Conservation (phyloP, 1,140 invertebrate genomes). For the Alviniconcha marisindica region DNA sequence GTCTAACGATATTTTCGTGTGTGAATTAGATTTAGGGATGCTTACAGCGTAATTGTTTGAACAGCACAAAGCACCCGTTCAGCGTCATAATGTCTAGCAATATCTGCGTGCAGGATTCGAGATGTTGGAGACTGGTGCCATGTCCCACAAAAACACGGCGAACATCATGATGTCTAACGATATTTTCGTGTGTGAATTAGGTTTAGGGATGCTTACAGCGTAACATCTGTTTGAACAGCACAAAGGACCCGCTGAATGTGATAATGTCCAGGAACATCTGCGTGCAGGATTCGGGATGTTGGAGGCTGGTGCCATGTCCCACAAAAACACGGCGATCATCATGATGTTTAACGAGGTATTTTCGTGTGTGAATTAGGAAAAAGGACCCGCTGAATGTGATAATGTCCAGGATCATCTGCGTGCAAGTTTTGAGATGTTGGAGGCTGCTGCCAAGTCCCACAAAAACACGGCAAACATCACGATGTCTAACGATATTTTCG, state of each 20-base stretch:
- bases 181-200: too few species aligned
- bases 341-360: constrained; percentile 81
- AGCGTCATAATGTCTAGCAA: too few species aligned
- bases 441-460: constrained; percentile 79
- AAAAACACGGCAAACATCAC: constrained; percentile 81
- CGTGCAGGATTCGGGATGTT: constrained; percentile 79
- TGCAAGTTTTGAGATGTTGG: constrained; percentile 88
- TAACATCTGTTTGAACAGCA: too few species aligned
- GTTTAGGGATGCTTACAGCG: too few species aligned
- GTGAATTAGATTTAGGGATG: too few species aligned
- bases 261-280: too few species aligned
- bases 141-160: constrained; percentile 79
- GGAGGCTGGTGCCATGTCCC: constrained; percentile 79
- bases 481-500: too few species aligned
- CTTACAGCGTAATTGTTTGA: too few species aligned
- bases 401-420: constrained; percentile 91
- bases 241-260: too few species aligned
- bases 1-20: constrained; percentile 91
- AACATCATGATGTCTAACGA: constrained; percentile 77
- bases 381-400: constrained; percentile 84
- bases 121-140: constrained; percentile 79
- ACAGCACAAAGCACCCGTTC: too few species aligned
- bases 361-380: too few species aligned
- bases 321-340: constrained; percentile 81
- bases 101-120: constrained; percentile 79